A percentile compares a stretch with the other conserved stretches of the same genome.
Conservation (phyloP, 1,140 invertebrate species). For the Chrysomallon squamiferum region DNA sequence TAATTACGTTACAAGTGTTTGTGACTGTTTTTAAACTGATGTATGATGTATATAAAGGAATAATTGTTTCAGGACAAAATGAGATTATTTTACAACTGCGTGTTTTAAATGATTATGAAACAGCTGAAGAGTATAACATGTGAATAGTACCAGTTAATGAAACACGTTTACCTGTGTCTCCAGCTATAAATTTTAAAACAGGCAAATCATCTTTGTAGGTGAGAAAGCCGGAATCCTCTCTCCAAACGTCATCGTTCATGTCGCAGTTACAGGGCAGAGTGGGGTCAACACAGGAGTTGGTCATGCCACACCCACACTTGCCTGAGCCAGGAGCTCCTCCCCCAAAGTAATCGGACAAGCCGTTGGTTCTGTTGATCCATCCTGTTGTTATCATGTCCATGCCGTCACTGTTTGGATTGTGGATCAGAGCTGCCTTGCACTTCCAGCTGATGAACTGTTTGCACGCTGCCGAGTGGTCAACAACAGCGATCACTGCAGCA, state of each 20-base stretch:
- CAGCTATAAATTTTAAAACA: slow-evolving; percentile 41
- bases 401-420: slow-evolving; percentile 30
- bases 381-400: slow-evolving; percentile 33
- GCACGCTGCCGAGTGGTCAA: slow-evolving; percentile 42
- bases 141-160: no score
- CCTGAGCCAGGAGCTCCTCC: slow-evolving; percentile 34
- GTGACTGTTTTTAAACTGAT: no score
- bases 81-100: no score
- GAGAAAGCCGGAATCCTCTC: slow-evolving; percentile 42
- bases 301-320: slow-evolving; percentile 47
- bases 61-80: no score
- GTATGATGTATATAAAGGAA: no score
- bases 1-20: no score
- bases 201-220: slow-evolving; percentile 47
- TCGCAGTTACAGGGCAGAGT: slow-evolving; percentile 46
- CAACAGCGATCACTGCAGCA: slow-evolving; percentile 26
- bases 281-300: slow-evolving; percentile 19
- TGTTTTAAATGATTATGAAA: no score
- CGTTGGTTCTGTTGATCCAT: slow-evolving; percentile 37
- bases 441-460: slow-evolving; percentile 49
- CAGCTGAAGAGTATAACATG: no score
- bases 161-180: slow-evolving; percentile 56
- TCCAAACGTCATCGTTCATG: slow-evolving; percentile 42
- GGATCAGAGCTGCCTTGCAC: slow-evolving; percentile 47
- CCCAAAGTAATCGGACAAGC: slow-evolving; percentile 44